Evolutionary conservation across 2,888 invertebrate genomes (phyloP), one percentile per base, ranked within the genome.

Genomic region (Cheilosia vulpina): DNA sequence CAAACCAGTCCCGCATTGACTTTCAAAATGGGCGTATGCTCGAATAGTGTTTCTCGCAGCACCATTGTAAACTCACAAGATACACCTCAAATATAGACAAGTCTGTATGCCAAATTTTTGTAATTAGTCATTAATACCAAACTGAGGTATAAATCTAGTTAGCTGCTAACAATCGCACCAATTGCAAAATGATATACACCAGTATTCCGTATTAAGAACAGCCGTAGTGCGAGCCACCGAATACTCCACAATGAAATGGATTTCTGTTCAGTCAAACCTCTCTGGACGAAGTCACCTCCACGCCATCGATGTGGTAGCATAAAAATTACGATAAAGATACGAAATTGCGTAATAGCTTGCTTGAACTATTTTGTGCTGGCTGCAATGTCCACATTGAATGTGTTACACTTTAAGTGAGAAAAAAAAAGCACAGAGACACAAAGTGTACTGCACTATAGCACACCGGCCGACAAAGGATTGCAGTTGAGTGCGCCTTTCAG

Each of bases 391-490:
- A 17, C 17, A 45, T 55, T 63, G 24, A 24, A 75, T 15, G 52
- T 58, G 75, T 50, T 66, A 58, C 57, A 75, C 17, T 19, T 66
- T 19, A 24, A 65, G 57, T 66, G 65, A 75, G 57, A 75, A 75
- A 75, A 38, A 38, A 45, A 9, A 1, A 5, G 7, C 9, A 50
- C 9, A 50, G 4, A 19, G 2, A 52, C 4, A 24, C 52, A 24
- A 13, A 24, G 5, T 11, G 13, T 4, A 11, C 57, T 15, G 17
- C 57, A 9, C 55, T n/a, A 21, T 53, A 43, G n/a, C 45, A 5
- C 9, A 58, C 13, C 19, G 31, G 53, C 53, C 63, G 34, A 63
- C 63, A 63, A 63, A 63, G 63, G 63, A 63, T 34, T 50, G 47
- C n/a, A 45, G 27, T 17, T 62, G 31, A 31, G 27, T 21, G 63